Evolutionary conservation across 2,797 vertebrate species (phyloP), one percentile per base, ranked within the genome.

Genomic region (Allenopithecus nigroviridis): DNA sequence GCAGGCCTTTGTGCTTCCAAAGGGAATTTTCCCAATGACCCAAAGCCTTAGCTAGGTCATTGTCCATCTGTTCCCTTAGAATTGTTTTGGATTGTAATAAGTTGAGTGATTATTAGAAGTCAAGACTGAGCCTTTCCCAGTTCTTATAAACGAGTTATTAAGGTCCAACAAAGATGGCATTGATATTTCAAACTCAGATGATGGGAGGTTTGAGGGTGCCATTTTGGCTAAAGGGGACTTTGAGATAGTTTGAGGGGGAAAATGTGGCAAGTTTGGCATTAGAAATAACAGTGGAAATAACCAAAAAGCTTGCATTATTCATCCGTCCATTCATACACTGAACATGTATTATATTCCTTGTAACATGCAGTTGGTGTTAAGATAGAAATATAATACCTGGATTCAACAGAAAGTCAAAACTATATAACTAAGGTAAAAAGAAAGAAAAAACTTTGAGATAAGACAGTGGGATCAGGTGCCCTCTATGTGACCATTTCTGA

Each of bases 211-310:
- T 72, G 16, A 17, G 33, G 39, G 39, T 85, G n/a, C n/a, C 30
- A n/a, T 39, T 91, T 39, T 91, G 70, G 64, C 28, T 79, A 59
- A 75, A 96, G 1, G 24, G 28, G 57, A 13, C 9, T 92, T 96
- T 85, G 43, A 57, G 39, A 19, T 43, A 70, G 46, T 70, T 84
- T 61, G 14, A 30, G 33, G n/a, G 13, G 7, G 50, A 12, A 75
- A 64, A 57, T 79, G 24, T 46, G 50, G 3, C 19, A 53, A 43
- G 5, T 87, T 91, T 80, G 41, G 61, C 87, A 88, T 72, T 96
- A 36, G 28, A 84, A 97, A 79, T 53, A 92, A 59, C 28, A 89
- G 46, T 48, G 39, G 55, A 93, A 97, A 78, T 85, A 43, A 83
- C 53, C 68, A 74, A 72, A 48, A 87, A 48, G 2, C 24, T 46